Percentiles rank a stretch among this genome's conserved stretches.
Conservation (phyloP, 64 coral and sea anemone species). For the Hydrozoanthus tunicans region DNA sequence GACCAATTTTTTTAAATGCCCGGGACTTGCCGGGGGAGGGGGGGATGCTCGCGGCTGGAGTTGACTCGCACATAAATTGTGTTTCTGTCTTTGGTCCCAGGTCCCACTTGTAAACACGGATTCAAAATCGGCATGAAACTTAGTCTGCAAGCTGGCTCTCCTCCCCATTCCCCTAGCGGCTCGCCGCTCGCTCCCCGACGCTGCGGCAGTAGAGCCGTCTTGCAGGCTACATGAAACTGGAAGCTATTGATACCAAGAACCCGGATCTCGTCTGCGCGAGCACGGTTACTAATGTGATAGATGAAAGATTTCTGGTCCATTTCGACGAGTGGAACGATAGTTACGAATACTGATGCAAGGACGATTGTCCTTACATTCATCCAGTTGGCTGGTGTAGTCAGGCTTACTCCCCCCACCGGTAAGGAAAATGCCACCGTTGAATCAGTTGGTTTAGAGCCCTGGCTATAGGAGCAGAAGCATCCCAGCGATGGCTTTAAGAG, state of each 20-base stretch:
- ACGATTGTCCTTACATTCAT: constrained; percentile 95
- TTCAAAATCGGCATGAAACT: constrained; percentile 87
- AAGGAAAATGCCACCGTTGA: not conserved
- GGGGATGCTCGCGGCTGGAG: too few species aligned
- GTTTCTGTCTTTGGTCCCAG: constrained; percentile 15
- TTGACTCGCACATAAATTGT: not conserved
- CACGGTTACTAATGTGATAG: constrained; percentile 97
- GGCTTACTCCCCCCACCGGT: constrained; percentile 78
- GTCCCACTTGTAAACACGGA: constrained; percentile 66
- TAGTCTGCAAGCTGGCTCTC: too few species aligned
- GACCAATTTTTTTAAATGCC: too few species aligned
- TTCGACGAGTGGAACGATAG: constrained; percentile 99
- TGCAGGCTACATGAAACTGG: constrained; percentile 37
- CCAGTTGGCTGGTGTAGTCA: constrained; percentile 94
- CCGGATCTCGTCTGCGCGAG: constrained; percentile 97
- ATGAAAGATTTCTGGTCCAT: constrained; percentile 94
- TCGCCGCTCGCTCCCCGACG: too few species aligned
- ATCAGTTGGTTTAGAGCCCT: too few species aligned
- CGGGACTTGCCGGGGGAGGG: too few species aligned
- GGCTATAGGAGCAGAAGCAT: too few species aligned
- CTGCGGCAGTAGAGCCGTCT: too few species aligned
- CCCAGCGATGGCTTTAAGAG: too few species aligned
- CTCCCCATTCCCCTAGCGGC: too few species aligned
- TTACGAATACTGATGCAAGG: constrained; percentile 98
- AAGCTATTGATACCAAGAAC: constrained; percentile 97